Evolutionary conservation across 2,113 vertebrate species (phyloP).

Genomic region (Dermatemys mawii): DNA sequence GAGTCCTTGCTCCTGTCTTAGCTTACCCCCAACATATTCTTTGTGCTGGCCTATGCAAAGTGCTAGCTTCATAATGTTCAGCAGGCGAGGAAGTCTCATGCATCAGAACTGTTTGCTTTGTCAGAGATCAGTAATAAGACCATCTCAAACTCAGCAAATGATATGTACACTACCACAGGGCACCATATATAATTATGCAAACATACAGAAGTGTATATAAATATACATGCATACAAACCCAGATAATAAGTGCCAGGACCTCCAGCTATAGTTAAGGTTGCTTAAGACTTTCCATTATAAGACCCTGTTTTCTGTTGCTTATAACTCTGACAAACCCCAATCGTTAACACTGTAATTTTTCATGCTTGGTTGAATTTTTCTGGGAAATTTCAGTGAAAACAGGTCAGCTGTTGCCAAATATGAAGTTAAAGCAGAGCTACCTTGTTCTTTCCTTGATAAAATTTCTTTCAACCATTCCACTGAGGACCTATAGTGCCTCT

Average conservation of each 20-base stretch:
- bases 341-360: slow-evolving; percentile 20
- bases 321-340: slow-evolving; percentile 1
- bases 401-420: slow-evolving; percentile 18
- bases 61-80: neutral
- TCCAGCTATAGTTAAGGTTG: neutral
- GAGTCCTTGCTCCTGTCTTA: neutral
- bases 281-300: neutral
- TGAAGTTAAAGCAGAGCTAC: neutral
- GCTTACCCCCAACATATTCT: neutral
- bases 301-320: neutral
- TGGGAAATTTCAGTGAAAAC: neutral
- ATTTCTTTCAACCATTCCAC: neutral
- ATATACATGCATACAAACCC: neutral
- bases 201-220: neutral
- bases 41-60: neutral
- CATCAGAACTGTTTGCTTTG: neutral
- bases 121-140: neutral
- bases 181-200: neutral
- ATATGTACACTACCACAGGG: neutral
- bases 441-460: neutral
- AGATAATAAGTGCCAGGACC: neutral
- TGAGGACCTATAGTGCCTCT: neutral
- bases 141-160: neutral
- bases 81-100: neutral
- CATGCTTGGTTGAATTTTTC: slow-evolving; percentile 1